Evolutionary conservation across 1,140 invertebrate species (phyloP).

Genomic region (Latrodectus geometricus): DNA sequence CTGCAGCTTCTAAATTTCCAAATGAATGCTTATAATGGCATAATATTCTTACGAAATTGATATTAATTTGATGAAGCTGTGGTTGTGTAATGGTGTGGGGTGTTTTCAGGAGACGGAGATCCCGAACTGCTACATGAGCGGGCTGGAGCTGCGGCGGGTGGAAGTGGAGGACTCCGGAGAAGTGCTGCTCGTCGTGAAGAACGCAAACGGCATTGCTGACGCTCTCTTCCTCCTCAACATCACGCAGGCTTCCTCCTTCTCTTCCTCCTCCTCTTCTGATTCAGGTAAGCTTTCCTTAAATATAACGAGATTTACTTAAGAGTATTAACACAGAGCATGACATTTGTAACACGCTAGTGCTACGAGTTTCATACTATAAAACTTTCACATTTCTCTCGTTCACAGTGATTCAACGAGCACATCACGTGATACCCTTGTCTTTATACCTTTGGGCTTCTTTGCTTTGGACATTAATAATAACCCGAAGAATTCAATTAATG

Average conservation of each 20-base stretch:
- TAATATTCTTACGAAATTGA: too few species aligned
- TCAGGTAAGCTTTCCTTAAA: neutral
- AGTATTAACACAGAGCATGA: neutral
- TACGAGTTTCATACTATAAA: too few species aligned
- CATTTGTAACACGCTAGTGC: too few species aligned
- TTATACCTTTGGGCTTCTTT: too few species aligned
- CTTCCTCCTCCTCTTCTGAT: constrained; percentile 23
- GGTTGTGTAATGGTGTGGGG: neutral
- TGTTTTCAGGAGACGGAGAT: constrained; percentile 69
- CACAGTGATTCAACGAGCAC: too few species aligned
- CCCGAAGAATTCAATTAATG: too few species aligned
- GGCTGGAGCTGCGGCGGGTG: constrained; percentile 72
- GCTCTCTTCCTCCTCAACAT: constrained; percentile 73
- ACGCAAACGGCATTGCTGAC: constrained; percentile 73
- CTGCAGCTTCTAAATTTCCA: too few species aligned
- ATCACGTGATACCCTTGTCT: too few species aligned
- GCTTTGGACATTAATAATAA: too few species aligned
- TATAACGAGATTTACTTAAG: neutral
- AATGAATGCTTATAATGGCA: too few species aligned
- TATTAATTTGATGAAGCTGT: too few species aligned
- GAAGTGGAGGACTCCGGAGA: constrained; percentile 74
- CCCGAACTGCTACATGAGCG: constrained; percentile 72
- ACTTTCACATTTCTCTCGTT: too few species aligned
- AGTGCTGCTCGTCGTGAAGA: constrained; percentile 73
- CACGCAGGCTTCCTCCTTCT: constrained; percentile 70